Percentiles rank a stretch among this genome's conserved stretches.
phyloP scores from a whole-genome alignment of 2,888 invertebrate species.

The Scaptomyza reducta region DNA sequence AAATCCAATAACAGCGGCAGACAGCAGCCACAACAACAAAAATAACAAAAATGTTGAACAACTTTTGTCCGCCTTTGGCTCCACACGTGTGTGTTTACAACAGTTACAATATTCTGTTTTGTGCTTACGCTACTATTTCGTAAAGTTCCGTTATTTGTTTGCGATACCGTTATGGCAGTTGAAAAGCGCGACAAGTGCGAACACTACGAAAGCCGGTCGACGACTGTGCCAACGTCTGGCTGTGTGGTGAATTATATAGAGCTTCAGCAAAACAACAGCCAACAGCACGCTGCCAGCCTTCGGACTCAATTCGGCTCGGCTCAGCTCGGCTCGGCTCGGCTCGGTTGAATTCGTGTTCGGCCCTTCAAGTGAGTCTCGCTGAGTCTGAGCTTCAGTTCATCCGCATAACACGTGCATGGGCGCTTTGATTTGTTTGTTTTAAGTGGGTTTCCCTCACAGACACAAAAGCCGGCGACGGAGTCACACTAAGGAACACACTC shows the following conservation, averaged over 20 bases:
- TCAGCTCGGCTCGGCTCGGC: conserved; percentile 4
- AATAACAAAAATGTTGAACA: conserved; percentile 4
- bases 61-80: conserved; percentile 27
- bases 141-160: conserved; percentile 25
- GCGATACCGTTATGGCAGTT: no score
- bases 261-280: conserved; percentile 5
- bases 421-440: conserved; percentile 66
- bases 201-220: conserved; percentile 72
- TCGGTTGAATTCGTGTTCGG: neutral
- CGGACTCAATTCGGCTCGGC: conserved; percentile 29
- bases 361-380: conserved; percentile 8
- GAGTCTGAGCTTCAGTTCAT: conserved; percentile 23
- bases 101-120: neutral
- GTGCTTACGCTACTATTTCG: conserved; percentile 48
- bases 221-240: conserved; percentile 62
- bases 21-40: conserved; percentile 17
- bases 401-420: conserved; percentile 53
- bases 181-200: conserved; percentile 44
- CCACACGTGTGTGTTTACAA: conserved; percentile 66
- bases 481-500: conserved; percentile 3
- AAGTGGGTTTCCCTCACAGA: conserved; percentile 39
- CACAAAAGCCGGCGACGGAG: conserved; percentile 49
- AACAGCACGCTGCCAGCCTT: conserved; percentile 20
- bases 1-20: conserved; percentile 56
- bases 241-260: conserved; percentile 66